Conservation (phyloP, 2,888 invertebrate genomes). For the Lithosia quadra region DNA sequence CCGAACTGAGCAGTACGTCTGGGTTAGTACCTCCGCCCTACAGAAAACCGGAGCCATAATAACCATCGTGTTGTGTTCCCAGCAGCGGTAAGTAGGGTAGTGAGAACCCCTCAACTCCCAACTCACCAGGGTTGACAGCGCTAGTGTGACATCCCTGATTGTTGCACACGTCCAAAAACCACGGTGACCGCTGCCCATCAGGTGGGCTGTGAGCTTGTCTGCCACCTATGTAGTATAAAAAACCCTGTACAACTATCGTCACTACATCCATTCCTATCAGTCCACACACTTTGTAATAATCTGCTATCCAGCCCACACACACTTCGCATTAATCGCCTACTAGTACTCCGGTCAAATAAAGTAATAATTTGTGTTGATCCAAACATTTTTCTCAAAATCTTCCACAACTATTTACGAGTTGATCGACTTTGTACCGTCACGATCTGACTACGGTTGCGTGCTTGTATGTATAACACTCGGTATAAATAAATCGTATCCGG, state of each 20-base stretch:
- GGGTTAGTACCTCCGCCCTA: too few species aligned
- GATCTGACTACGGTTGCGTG: neutral
- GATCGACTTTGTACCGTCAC: slow-evolving; percentile 15
- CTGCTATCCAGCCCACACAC: neutral
- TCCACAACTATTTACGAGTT: neutral
- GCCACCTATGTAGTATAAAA: too few species aligned
- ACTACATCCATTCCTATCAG: neutral
- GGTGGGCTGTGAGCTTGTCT: too few species aligned
- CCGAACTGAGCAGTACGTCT: too few species aligned
- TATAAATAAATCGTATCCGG: slow-evolving; percentile 45
- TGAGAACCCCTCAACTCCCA: too few species aligned
- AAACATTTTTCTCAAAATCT: slow-evolving; percentile 4
- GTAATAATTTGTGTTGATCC: neutral
- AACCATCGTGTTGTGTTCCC: too few species aligned
- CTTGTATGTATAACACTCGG: slow-evolving; percentile 13
- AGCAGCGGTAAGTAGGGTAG: too few species aligned
- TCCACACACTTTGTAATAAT: neutral
- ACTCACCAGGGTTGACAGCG: too few species aligned
- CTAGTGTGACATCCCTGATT: too few species aligned
- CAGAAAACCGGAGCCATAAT: too few species aligned
- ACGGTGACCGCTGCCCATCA: too few species aligned
- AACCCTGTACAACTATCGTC: neutral
- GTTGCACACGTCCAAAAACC: too few species aligned
- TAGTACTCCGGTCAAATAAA: neutral
- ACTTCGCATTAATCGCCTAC: neutral